These are phyloP conservation scores for Lagopus leucura DNA, from an alignment of 2,113 vertebrate species.

Conservation along the genomic window DNA sequence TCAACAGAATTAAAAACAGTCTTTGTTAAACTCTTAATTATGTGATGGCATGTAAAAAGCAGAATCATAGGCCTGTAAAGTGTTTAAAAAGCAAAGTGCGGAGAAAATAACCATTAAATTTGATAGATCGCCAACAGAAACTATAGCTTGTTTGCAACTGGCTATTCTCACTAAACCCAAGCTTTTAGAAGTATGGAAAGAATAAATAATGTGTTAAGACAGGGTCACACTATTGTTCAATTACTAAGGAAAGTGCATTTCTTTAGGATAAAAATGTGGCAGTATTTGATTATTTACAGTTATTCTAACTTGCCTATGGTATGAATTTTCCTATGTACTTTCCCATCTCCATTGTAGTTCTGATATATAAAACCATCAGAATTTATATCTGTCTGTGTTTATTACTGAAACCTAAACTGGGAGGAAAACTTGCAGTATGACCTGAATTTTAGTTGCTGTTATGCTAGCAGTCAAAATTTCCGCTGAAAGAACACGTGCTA, in stretches of 20 bases:
- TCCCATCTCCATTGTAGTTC: not conserved
- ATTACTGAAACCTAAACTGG: not conserved
- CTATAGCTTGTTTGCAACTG: not conserved
- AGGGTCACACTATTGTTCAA: not conserved
- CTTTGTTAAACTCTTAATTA: not conserved
- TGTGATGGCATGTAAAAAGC: not conserved
- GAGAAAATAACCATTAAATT: not conserved
- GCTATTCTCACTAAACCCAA: not conserved
- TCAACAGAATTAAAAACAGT: not conserved
- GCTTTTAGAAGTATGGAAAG: not conserved
- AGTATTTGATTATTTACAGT: not conserved
- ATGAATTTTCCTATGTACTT: not conserved
- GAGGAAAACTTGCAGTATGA: not conserved
- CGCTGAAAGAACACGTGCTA: not conserved
- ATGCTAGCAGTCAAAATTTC: not conserved
- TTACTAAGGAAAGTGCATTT: not conserved
- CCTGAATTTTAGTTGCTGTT: not conserved
- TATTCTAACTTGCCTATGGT: not conserved
- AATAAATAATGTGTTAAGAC: not conserved
- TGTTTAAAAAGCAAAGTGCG: not conserved
- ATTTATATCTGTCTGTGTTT: accelerated
- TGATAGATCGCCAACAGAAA: not conserved
- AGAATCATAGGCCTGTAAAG: not conserved
- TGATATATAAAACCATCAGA: not conserved
- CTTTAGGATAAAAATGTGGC: not conserved